phyloP scores from a whole-genome alignment of 2,113 vertebrate species.

The Psettodes erumei region DNA sequence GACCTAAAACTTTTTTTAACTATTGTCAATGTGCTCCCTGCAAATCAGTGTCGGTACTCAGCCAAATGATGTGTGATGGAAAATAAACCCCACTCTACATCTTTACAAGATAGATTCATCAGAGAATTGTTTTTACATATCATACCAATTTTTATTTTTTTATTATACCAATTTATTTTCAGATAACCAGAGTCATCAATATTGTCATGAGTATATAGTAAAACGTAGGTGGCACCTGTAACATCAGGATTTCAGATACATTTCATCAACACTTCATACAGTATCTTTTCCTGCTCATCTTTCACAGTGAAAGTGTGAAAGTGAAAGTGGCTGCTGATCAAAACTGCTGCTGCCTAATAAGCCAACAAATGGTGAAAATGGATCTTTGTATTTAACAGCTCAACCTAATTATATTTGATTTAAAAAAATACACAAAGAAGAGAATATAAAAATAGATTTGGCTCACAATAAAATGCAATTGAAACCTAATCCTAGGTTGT shows the following conservation, averaged over 20 bases:
- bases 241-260: not conserved
- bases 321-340: not conserved
- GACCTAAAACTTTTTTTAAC: not conserved
- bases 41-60: not conserved
- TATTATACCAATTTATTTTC: too few species aligned
- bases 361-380: slow-evolving; percentile 19
- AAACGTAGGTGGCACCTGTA: not conserved
- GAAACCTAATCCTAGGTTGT: not conserved
- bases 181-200: too few species aligned
- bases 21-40: too few species aligned
- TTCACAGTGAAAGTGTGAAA: not conserved
- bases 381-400: slow-evolving; percentile 23
- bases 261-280: slow-evolving; percentile 1
- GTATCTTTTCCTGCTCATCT: not conserved
- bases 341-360: slow-evolving; percentile 19
- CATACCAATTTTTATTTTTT: too few species aligned
- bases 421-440: slow-evolving; percentile 2
- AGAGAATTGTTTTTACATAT: not conserved
- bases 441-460: slow-evolving; percentile 25
- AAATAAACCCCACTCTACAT: not conserved
- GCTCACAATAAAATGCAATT: not conserved
- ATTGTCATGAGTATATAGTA: not conserved
- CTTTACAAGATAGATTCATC: not conserved
- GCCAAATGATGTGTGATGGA: not conserved
- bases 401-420: slow-evolving; percentile 27